Conservation (phyloP, 1,140 invertebrate species). For the Drosophila fuyamai region DNA sequence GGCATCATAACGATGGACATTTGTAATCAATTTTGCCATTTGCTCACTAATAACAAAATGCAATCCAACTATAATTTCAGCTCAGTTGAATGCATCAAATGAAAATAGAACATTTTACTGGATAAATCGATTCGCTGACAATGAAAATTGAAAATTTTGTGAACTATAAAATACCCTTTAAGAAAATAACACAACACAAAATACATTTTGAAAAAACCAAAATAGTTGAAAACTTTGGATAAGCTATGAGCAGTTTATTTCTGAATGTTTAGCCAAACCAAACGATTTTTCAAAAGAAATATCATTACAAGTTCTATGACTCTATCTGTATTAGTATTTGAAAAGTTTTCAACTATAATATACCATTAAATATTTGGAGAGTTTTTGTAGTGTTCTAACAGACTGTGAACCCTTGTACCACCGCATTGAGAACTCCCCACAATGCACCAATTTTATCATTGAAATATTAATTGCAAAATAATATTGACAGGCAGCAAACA, state of each 20-base stretch:
- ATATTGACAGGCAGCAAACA: slow-evolving; percentile 68
- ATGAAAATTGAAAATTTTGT: not conserved
- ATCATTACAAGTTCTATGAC: too few species aligned
- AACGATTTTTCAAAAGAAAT: too few species aligned
- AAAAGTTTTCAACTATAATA: too few species aligned
- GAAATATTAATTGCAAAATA: slow-evolving; percentile 79
- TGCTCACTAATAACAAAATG: slow-evolving; percentile 35
- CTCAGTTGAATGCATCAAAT: slow-evolving; percentile 13
- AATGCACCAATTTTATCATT: slow-evolving; percentile 28
- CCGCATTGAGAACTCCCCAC: not conserved
- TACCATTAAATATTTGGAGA: not conserved
- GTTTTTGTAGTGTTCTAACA: not conserved
- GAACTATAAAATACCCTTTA: slow-evolving; percentile 17
- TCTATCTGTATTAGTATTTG: too few species aligned
- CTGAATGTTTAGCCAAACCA: too few species aligned
- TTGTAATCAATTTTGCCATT: slow-evolving; percentile 49
- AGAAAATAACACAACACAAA: too few species aligned
- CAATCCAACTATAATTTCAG: slow-evolving; percentile 31
- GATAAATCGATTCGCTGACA: slow-evolving; percentile 1
- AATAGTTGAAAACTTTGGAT: too few species aligned
- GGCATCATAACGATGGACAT: slow-evolving; percentile 6
- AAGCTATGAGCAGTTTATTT: too few species aligned
- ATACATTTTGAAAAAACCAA: too few species aligned
- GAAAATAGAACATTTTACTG: slow-evolving; percentile 4
- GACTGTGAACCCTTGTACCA: not conserved